Base-by-base conservation (phyloP, 2,888 invertebrate species). In the Criorhina ranunculi region DNA sequence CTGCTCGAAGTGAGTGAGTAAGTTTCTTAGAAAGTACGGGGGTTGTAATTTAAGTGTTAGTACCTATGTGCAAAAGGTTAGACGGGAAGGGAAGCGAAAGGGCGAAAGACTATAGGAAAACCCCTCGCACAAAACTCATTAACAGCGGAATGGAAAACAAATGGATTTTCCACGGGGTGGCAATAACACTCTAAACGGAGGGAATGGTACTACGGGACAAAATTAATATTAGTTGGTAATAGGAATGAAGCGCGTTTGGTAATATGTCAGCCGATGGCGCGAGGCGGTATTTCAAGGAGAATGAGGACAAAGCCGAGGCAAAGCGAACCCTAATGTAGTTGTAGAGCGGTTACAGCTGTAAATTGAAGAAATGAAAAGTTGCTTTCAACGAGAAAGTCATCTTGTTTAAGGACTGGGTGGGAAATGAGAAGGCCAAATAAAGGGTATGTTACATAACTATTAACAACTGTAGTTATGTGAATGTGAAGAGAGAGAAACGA, bases 71-170 rank as follows among this genome's bases (percentile, higher is more conserved):
- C n/a, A 53, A 44, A 62, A 12, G 60, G n/a, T 24, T 59, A 51
- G 49, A 49, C 11, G 44, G 11, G 8, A 17, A 5, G 33, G 49
- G 12, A 6, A 24, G 7, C 19, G 15, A 53, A 42, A n/a, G n/a
- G n/a, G 42, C 17, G 44, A 37, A 40, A 51, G 42, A 33, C 35
- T 67, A 66, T 44, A n/a, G 17, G 64, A 72, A 55, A 80, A 66
- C 57, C 60, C 66, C 81, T 76, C 76, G 60, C 76, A 86, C 72
- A 77, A 86, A 86, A 86, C 81, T 86, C 86, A 86, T 86, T 86
- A 86, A 86, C 75, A 86, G 81, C 81, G 72, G 55, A 77, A 81
- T 86, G 81, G 81, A 86, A 86, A 86, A 86, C 86, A 86, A 86
- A 86, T 86, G 86, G 80, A 76, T 86, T 86, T 86, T 85, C 85